Evolutionary conservation across 1,140 invertebrate genomes (phyloP).

Genomic region (Drosophila arizonae): DNA sequence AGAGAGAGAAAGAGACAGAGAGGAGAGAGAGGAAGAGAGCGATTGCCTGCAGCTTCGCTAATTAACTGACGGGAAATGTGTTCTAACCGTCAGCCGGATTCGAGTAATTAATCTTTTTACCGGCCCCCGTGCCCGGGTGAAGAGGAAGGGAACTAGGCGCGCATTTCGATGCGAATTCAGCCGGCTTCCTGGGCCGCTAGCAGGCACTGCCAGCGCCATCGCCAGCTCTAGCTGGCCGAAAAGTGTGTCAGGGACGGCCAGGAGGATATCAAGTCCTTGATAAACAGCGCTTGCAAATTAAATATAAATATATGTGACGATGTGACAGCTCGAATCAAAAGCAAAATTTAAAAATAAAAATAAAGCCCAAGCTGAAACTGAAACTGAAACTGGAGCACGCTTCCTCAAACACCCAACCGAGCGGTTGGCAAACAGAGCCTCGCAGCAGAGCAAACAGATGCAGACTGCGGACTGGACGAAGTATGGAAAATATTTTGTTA

Average conservation of each 20-base stretch:
- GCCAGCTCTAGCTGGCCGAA: conserved; percentile 11
- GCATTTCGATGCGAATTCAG: conserved; percentile 62
- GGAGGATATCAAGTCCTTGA: conserved; percentile 39
- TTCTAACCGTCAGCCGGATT: conserved; percentile 71
- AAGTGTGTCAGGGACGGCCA: conserved; percentile 65
- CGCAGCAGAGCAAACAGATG: conserved; percentile 35
- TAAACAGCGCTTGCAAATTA: conserved; percentile 42
- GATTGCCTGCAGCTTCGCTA: conserved; percentile 36
- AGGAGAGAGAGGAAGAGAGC: too few relatives aligned
- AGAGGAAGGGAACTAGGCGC: conserved; percentile 24
- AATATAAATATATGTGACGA: conserved; percentile 35
- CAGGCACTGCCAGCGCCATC: too few relatives aligned
- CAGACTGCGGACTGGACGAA: conserved; percentile 26
- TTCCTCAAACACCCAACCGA: conserved; percentile 33
- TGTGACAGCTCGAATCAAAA: conserved; percentile 50
- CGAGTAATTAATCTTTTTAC: conserved; percentile 77
- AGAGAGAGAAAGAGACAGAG: too few relatives aligned
- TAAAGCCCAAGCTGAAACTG: too few relatives aligned
- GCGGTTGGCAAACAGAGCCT: conserved; percentile 36
- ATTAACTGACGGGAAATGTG: conserved; percentile 74
- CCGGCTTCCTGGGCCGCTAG: conserved; percentile 29
- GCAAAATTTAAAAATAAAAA: conserved; percentile 6
- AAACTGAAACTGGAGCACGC: conserved; percentile 23
- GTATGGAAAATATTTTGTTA: conserved; percentile 24
- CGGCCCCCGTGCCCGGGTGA: conserved; percentile 27